Percentiles rank a stretch among this genome's conserved stretches.
These are phyloP conservation scores for Neoseiulus cucumeris DNA, from an alignment of 1,140 invertebrate genomes.

Conservation along the genomic window DNA sequence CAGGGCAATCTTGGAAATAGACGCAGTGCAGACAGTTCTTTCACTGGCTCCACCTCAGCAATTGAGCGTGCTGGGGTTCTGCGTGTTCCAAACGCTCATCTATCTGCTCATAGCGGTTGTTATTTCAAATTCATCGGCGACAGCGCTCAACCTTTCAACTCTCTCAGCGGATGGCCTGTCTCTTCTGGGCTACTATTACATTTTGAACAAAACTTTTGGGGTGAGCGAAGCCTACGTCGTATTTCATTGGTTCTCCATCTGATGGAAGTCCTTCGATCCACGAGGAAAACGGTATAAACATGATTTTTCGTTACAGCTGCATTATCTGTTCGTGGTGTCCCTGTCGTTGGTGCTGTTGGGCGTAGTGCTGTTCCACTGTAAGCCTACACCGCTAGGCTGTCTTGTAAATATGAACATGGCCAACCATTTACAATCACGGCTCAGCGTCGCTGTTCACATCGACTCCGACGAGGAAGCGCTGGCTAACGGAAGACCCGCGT, in stretches of 20 bases:
- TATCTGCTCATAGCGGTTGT: conserved; percentile 54
- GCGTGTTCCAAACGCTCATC: conserved; percentile 46
- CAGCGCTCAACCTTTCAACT: conserved; percentile 56
- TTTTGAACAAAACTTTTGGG: conserved; percentile 52
- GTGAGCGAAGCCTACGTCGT: conserved; percentile 30
- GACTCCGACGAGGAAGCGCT: neutral
- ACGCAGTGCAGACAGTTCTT: conserved; percentile 24
- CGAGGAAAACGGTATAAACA: neutral
- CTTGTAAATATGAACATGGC: conserved; percentile 9
- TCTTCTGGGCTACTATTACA: conserved; percentile 50
- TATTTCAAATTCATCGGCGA: conserved; percentile 52
- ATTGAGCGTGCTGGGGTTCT: conserved; percentile 37
- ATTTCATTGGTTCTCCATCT: neutral
- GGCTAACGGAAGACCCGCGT: neutral
- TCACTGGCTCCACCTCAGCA: conserved; percentile 21
- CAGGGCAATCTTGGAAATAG: conserved; percentile 35
- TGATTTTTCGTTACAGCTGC: conserved; percentile 39
- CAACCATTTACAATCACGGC: conserved; percentile 1
- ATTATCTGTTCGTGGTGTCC: conserved; percentile 54
- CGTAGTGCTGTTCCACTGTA: conserved; percentile 48
- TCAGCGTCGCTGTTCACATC: neutral
- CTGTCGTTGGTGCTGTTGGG: conserved; percentile 51
- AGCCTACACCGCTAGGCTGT: conserved; percentile 31
- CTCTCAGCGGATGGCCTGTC: conserved; percentile 68
- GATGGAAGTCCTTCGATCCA: no score